Percentiles rank a stretch among this genome's conserved stretches.
phyloP scores from a whole-genome alignment of 2,113 vertebrate species.

The Albula goreensis region DNA sequence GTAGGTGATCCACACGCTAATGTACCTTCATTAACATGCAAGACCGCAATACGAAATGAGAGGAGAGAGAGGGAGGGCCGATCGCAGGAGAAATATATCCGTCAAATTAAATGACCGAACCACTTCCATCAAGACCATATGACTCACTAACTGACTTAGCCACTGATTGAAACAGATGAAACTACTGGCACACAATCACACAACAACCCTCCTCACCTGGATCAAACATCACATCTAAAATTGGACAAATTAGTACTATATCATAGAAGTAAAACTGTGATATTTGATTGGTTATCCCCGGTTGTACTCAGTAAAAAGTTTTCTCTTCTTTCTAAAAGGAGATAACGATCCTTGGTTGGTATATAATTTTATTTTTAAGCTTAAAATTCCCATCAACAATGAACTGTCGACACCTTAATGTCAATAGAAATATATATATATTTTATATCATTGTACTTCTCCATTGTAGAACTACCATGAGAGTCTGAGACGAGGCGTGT shows the following conservation, averaged over 20 bases:
- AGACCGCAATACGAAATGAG: constrained; percentile 22
- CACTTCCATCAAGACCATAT: constrained; percentile 12
- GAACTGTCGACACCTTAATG: background rate
- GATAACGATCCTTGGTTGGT: background rate
- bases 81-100: constrained; percentile 31
- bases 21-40: constrained; percentile 21
- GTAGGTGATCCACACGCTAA: no score
- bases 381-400: no score
- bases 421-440: background rate
- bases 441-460: background rate
- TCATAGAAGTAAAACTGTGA: no score
- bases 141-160: constrained; percentile 9
- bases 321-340: background rate
- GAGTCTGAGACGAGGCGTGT: background rate
- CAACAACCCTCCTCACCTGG: no score
- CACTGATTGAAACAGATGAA: background rate
- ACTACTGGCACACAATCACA: background rate
- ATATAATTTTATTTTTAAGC: no score
- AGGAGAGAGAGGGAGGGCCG: background rate
- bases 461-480: background rate
- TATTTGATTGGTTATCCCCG: no score
- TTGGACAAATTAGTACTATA: no score
- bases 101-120: constrained; percentile 32
- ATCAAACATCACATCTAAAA: no score
- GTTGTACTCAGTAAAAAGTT: background rate